Evolutionary conservation across 2,797 vertebrate genomes (phyloP), one percentile per base, ranked within the genome.

Genomic region (Philypnodon macrostomus): DNA sequence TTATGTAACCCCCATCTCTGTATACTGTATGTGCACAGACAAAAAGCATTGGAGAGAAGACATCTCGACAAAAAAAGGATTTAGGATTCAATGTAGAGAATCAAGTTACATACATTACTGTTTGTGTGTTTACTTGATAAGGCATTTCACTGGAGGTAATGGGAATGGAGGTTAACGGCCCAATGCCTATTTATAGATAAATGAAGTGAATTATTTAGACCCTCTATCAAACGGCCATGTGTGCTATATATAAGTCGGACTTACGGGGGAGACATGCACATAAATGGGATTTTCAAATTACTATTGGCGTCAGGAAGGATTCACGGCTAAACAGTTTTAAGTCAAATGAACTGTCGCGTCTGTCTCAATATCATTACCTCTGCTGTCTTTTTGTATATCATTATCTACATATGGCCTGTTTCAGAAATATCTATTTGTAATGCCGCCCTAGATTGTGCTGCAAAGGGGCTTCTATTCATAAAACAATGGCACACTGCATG

Each of bases 131-230:
- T 53, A 38, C 32, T 49, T 23, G 40, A 32, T 68, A 48, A 16
- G 54, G 60, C 65, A 48, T 58, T 35, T 66, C 59, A 53, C 29
- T 52, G 27, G 52, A 63, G 41, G 57, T 64, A 50, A 27, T 57
- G 39, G 49, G 56, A 52, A 67, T 47, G 58, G 39, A 62, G 64
- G 45, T 29, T 36, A 50, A 58, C 63, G 47, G 35, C 41, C 47
- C 52, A 60, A 71, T 74, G 65, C 76, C 81, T 76, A 78, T 79
- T 84, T 83, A 81, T 84, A 81, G 70, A 79, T 70, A 84, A 73
- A 69, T 58, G 56, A 58, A 62, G 49, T 85, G 52, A 84, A 81
- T 84, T 60, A 83, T 85, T 83, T 75, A 83, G 66, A 67, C 34
- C 53, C 79, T 56, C 66, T 70, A 80, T 72, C 69, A 47, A 77